phyloP scores from a whole-genome alignment of 2,113 vertebrate genomes.

The Daboia siamensis region DNA sequence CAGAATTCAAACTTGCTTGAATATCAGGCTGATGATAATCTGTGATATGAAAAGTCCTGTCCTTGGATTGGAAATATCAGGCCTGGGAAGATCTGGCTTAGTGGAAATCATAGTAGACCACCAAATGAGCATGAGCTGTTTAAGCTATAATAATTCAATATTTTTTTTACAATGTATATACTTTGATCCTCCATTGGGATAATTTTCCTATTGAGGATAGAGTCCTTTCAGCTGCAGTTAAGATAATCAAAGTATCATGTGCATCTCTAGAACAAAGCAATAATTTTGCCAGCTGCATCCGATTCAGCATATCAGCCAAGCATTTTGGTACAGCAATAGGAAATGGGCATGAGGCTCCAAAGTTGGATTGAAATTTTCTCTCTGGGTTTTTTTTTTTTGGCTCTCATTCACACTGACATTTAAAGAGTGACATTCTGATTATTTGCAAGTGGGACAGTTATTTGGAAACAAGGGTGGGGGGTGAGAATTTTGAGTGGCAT shows the following conservation, averaged over 20 bases:
- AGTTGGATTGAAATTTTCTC: conserved; percentile 46
- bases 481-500: not conserved
- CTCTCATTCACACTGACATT: not conserved
- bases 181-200: conserved; percentile 59
- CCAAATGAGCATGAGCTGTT: not conserved
- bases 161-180: conserved; percentile 50
- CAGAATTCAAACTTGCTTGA: not conserved
- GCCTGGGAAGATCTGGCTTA: not conserved
- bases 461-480: not conserved
- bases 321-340: conserved; percentile 38
- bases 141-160: conserved; percentile 53
- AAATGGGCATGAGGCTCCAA: conserved; percentile 49
- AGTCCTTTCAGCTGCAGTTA: conserved; percentile 57
- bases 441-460: not conserved
- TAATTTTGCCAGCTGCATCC: conserved; percentile 42
- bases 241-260: conserved; percentile 60
- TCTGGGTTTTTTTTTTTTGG: conserved; percentile 29
- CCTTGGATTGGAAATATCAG: not conserved
- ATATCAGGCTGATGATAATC: not conserved
- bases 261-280: conserved; percentile 47
- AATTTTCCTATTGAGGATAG: conserved; percentile 59
- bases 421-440: not conserved
- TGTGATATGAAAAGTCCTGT: not conserved
- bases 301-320: conserved; percentile 45
- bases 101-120: not conserved